Evolutionary conservation across 2,888 invertebrate species (phyloP).

Genomic region (Hydroisotoma schaefferi): DNA sequence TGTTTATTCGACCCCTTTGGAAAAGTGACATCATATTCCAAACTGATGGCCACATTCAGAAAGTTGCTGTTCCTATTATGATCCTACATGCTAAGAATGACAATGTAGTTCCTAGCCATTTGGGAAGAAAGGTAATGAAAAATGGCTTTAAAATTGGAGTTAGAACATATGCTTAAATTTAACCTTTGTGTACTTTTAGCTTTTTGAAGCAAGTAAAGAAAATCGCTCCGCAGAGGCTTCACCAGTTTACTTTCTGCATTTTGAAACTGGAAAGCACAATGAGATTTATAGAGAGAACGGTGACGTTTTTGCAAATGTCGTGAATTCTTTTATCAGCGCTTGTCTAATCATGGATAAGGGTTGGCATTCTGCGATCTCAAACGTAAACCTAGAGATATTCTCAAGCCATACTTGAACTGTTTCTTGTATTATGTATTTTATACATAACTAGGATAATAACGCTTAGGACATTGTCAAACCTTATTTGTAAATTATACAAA

Average conservation of each 20-base stretch:
- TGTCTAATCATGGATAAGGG: not conserved
- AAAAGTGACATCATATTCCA: constrained; percentile 69
- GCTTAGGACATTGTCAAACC: too few species aligned
- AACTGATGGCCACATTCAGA: constrained; percentile 69
- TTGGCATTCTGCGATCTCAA: too few species aligned
- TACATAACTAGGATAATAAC: too few species aligned
- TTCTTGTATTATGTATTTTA: too few species aligned
- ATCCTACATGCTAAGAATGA: constrained; percentile 67
- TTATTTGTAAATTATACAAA: too few species aligned
- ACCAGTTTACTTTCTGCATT: constrained; percentile 59
- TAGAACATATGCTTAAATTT: not conserved
- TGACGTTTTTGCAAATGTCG: not conserved
- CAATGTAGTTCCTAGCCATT: constrained; percentile 71
- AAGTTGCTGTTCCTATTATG: constrained; percentile 70
- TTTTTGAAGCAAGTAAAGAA: constrained; percentile 65
- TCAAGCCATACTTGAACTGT: too few species aligned
- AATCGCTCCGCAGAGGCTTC: constrained; percentile 61
- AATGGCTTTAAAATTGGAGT: not conserved
- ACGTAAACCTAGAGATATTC: too few species aligned
- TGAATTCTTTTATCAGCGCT: not conserved
- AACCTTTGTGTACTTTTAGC: constrained; percentile 53
- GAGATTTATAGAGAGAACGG: constrained; percentile 49
- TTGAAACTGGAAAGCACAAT: constrained; percentile 63
- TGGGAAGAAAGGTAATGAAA: constrained; percentile 68
- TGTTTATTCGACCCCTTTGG: constrained; percentile 73